Evolutionary conservation across 2,113 vertebrate species (phyloP).

Genomic region (Ellobius talpinus): DNA sequence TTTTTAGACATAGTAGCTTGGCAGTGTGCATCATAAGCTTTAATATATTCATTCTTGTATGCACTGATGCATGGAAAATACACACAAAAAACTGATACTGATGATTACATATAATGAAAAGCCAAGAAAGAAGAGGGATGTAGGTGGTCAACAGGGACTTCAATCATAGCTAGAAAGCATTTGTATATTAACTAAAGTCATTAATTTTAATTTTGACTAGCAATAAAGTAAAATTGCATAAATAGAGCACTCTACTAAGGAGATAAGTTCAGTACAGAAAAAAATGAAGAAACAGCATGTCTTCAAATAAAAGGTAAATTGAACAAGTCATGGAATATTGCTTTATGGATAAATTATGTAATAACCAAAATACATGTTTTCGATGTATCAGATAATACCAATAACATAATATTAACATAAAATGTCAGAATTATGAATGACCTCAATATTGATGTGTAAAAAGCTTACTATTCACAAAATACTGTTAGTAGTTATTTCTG

Average conservation of each 20-base stretch:
- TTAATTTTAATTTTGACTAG: conserved; percentile 44
- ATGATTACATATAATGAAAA: conserved; percentile 26
- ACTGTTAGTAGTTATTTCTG: background rate
- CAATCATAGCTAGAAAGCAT: background rate
- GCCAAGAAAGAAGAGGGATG: background rate
- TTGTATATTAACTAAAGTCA: conserved; percentile 40
- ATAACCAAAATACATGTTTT: conserved; percentile 37
- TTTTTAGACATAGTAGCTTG: conserved; percentile 34
- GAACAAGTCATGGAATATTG: background rate
- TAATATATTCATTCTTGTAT: conserved; percentile 7
- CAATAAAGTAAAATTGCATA: conserved; percentile 41
- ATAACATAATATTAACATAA: conserved; percentile 42
- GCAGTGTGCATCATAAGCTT: conserved; percentile 9
- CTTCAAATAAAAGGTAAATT: background rate
- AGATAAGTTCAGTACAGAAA: conserved; percentile 48
- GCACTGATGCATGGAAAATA: conserved; percentile 43
- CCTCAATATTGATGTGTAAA: conserved; percentile 27
- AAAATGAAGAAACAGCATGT: conserved; percentile 44
- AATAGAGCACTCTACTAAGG: background rate
- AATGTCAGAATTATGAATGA: conserved; percentile 49
- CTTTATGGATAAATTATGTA: background rate
- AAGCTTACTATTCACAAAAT: background rate
- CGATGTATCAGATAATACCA: conserved; percentile 6
- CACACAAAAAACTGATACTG: background rate
- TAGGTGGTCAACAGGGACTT: background rate